Conservation (phyloP, 2,113 vertebrate species). For the Cercopithecus mona region DNA sequence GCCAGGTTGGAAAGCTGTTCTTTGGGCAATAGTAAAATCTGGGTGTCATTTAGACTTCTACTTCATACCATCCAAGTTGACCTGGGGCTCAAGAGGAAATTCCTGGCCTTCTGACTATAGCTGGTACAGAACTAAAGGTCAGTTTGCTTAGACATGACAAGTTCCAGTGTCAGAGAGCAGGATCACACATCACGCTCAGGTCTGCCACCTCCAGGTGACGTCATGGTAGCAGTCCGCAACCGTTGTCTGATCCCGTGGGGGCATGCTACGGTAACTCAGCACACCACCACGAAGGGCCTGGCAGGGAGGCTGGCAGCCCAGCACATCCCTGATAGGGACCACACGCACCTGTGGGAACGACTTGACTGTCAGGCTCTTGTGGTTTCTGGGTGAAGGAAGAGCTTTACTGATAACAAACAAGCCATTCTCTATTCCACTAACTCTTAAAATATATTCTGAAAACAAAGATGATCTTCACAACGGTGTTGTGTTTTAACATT, state of each 20-base stretch:
- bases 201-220: fast-evolving
- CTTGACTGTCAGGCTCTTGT: neutral
- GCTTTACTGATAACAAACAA: neutral
- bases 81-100: neutral
- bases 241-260: fast-evolving
- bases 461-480: neutral
- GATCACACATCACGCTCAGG: fast-evolving
- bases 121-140: neutral
- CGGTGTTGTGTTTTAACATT: neutral
- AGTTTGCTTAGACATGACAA: neutral
- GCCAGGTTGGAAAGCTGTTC: neutral
- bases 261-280: fast-evolving
- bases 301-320: neutral
- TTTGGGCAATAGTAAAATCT: neutral
- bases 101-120: neutral
- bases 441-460: neutral
- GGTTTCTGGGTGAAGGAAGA: neutral
- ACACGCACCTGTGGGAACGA: neutral
- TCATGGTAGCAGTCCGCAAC: fast-evolving
- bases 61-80: neutral
- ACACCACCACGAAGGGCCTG: fast-evolving
- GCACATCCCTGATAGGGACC: neutral
- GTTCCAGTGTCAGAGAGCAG: neutral
- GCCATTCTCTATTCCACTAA: neutral
- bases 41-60: neutral